Evolutionary conservation across 2,113 vertebrate genomes (phyloP), one percentile per base, ranked within the genome.

Genomic region (Brachirus orientalis): DNA sequence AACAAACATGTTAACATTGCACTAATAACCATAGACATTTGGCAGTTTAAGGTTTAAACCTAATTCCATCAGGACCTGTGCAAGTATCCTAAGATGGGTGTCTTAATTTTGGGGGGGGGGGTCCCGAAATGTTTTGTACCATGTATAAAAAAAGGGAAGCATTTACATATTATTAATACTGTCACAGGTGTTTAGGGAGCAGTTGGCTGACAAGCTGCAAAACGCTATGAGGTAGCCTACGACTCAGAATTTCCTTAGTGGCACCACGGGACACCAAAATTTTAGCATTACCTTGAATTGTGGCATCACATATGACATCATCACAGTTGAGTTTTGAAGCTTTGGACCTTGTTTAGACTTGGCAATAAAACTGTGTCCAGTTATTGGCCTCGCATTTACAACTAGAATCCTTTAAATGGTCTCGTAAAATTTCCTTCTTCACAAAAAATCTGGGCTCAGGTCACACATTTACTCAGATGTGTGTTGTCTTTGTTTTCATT

Each of bases 191-290:
- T 53, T 66, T 18, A 47, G 75, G 66, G 58, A 53, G 14, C 13
- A 60, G 68, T 43, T 73, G 82, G 80, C 75, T 1, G 18, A 76
- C 54, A 69, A 55, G 61, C 77, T 63, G 86, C 33, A 12, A 61
- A 65, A 75, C 70, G 59, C 22, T 45, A 73, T 90, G 90, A 92
- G 91, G 89, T 91, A 91, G 89, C 52, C 55, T 38, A 71, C 74
- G 64, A 84, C 55, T 70, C 12, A 63, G 16, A 47, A 76, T 73
- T 72, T 52, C 52, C 22, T 61, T 51, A 52, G 40, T 63, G 47
- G 73, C 46, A 40, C 19, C 1, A 28, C 7, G 35, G 43, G 53
- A 65, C 20, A 38, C 43, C 50, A 40, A 47, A 3, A 59, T 37
- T 16, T 55, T 28, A 40, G 22, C 20, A 13, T 33, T 0, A 5